phyloP scores from a whole-genome alignment of 2,888 invertebrate genomes.

The Holacanthella duospinosa region DNA sequence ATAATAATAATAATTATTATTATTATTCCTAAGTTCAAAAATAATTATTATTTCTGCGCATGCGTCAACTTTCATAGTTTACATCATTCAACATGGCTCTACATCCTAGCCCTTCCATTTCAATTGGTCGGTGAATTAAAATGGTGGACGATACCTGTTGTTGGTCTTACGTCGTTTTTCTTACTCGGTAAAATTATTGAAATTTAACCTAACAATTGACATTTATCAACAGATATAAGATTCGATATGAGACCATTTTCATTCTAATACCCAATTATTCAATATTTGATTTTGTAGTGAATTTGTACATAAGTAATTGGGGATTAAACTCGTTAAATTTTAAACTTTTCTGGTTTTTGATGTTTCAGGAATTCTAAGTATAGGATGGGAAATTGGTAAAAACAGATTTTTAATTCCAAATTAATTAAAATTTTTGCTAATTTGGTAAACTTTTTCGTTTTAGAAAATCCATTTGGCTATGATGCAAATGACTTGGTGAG shows the following conservation, averaged over 20 bases:
- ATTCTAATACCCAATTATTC: too few species aligned
- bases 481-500: conserved; percentile 8
- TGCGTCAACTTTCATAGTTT: too few species aligned
- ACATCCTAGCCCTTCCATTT: conserved; percentile 26
- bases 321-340: too few species aligned
- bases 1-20: not conserved
- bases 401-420: not conserved
- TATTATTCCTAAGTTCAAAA: not conserved
- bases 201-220: too few species aligned
- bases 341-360: too few species aligned
- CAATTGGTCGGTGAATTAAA: conserved; percentile 24
- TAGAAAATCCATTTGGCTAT: conserved; percentile 7
- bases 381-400: conserved; percentile 12
- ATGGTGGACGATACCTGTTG: conserved; percentile 28
- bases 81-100: conserved; percentile 15
- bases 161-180: conserved; percentile 26
- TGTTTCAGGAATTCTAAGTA: conserved; percentile 3
- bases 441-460: not conserved
- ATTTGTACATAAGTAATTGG: too few species aligned
- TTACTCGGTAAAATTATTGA: conserved; percentile 20
- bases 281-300: too few species aligned
- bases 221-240: not conserved
- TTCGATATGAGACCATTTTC: not conserved
- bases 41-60: not conserved
- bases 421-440: not conserved